Conservation (phyloP, 1,140 invertebrate species). For the Caenorhabditis inopinata region DNA sequence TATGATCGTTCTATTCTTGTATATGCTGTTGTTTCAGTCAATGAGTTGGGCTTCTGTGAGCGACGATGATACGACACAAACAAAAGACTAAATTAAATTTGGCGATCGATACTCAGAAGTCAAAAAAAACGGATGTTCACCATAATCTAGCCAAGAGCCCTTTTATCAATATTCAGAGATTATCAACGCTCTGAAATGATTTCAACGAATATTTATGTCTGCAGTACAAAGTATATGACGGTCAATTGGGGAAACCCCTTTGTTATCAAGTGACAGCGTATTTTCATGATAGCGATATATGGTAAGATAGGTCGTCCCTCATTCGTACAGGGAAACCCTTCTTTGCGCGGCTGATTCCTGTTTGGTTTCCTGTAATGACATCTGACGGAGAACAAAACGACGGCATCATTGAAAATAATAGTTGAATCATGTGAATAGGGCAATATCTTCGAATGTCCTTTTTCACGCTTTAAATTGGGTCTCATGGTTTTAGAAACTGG, state of each 20-base stretch:
- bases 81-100: too few species aligned
- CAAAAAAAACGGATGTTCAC: too few species aligned
- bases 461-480: slow-evolving; percentile 19
- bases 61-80: too few species aligned
- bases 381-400: slow-evolving; percentile 12
- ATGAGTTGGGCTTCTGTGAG: too few species aligned
- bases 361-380: background rate
- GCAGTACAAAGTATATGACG: background rate
- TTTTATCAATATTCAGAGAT: background rate
- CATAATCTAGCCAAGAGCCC: too few species aligned
- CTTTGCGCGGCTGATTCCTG: background rate
- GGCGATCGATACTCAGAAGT: too few species aligned
- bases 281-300: slow-evolving; percentile 7
- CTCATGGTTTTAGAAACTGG: background rate
- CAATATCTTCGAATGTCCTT: slow-evolving; percentile 14
- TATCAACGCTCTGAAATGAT: background rate
- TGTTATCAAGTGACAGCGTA: background rate
- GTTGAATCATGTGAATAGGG: slow-evolving; percentile 23
- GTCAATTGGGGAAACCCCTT: background rate
- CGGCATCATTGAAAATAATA: background rate
- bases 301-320: slow-evolving; percentile 15
- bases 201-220: background rate
- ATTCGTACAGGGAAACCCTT: slow-evolving; percentile 8
- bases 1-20: too few species aligned
- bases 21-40: too few species aligned